These are phyloP conservation scores for Hycleus cichorii DNA, from an alignment of 1,140 invertebrate genomes.

Conservation along the genomic window DNA sequence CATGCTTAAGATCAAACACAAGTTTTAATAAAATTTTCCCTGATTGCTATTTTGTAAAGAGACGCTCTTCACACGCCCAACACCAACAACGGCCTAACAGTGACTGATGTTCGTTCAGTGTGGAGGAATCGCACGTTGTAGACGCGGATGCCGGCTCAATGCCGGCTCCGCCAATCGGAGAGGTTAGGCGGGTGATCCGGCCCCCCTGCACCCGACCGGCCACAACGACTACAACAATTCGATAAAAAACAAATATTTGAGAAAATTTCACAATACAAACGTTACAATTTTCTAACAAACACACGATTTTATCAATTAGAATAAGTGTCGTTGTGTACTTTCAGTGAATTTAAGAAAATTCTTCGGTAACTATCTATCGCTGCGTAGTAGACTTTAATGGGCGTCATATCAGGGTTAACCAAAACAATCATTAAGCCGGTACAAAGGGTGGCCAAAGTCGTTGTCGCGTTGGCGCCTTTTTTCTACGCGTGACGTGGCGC, in stretches of 20 bases:
- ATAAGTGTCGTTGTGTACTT: slow-evolving; percentile 15
- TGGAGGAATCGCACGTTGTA: background rate
- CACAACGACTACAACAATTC: background rate
- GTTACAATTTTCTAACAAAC: background rate
- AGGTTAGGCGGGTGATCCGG: slow-evolving; percentile 3
- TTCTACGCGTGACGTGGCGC: too few relatives aligned
- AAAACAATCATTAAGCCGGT: background rate
- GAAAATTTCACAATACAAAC: background rate
- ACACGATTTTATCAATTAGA: background rate
- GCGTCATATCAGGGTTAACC: background rate
- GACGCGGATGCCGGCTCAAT: slow-evolving; percentile 9
- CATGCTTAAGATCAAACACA: slow-evolving; percentile 35
- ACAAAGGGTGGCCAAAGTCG: too few relatives aligned
- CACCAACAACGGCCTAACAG: slow-evolving; percentile 21
- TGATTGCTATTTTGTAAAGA: too few relatives aligned
- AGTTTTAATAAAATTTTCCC: slow-evolving; percentile 8
- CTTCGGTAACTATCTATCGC: slow-evolving; percentile 6
- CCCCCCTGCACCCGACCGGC: background rate
- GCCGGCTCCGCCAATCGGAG: slow-evolving; percentile 23
- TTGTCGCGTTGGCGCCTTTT: too few relatives aligned
- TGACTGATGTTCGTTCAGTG: slow-evolving; percentile 17
- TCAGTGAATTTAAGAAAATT: background rate
- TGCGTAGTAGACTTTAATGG: slow-evolving; percentile 1
- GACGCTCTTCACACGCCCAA: slow-evolving; percentile 16
- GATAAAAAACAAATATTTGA: slow-evolving; percentile 1